Base-by-base conservation (phyloP, 1,140 invertebrate species). In the Anagrus nilaparvatae region DNA sequence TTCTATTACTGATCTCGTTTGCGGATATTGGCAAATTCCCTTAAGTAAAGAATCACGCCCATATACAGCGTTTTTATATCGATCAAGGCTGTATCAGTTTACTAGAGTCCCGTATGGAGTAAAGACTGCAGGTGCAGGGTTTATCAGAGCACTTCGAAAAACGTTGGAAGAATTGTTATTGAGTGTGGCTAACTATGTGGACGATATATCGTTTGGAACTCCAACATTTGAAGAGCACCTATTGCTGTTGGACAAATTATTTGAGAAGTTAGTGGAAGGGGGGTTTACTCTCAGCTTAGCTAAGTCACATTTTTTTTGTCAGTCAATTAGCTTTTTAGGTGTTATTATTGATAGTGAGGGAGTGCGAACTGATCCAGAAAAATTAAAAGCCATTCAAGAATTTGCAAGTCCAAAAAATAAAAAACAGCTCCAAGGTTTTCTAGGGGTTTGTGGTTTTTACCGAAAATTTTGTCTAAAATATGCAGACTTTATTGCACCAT, bases 391-490 rank as follows among this genome's bases (percentile, higher is more conserved):
- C 1, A 49, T 70, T 10, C 19, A 39, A 31, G 38, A 61, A 1
- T 67, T 61, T 46, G 51, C 61, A 4, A 27, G 16, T 9, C 59
- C 61, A 8, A 46, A 46, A 19, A 56, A 49, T 30, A 25, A 50
- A 14, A 59, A 53, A 45, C 53, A 63, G 31, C 37, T 65, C 8
- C 49, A 55, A 36, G 43, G 44, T 10, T 65, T 63, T 50, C 30
- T 65, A 9, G 59, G 61, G 0, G 23, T 61, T 3, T 55, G 59
- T 34, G 53, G 52, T 28, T 63, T 46, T 46, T 65, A 63, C 38
- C 34, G 60, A 24, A 23, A 49, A 31, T 66, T 62, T 45, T 45
- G 47, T 21, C 30, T 47, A 9, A 37, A 50, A 40, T 54, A 56
- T 46, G 47, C 40, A 16, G 25, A 42, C 34, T 9, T 16, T 25